Conservation (phyloP, 2,113 vertebrate genomes). For the Chrysochloris asiatica region DNA sequence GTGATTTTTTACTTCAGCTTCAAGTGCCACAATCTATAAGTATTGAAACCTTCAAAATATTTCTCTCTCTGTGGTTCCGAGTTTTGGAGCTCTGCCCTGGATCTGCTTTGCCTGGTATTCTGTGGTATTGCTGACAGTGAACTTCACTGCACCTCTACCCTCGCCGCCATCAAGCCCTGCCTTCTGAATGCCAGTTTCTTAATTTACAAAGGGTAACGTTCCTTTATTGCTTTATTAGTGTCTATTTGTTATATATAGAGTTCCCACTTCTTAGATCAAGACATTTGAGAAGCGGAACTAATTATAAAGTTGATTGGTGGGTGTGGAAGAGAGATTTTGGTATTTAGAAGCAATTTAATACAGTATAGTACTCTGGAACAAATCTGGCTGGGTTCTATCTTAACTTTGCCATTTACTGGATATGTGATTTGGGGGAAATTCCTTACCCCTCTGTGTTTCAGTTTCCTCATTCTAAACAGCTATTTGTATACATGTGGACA, state of each 20-base stretch:
- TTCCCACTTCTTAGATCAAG: neutral
- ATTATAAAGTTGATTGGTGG: constrained; percentile 5
- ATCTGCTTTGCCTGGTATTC: too few species aligned
- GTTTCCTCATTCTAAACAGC: neutral
- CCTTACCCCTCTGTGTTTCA: neutral
- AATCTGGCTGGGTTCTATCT: neutral
- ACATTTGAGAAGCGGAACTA: constrained; percentile 37
- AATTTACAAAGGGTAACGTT: neutral
- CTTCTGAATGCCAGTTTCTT: neutral
- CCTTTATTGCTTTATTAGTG: constrained; percentile 24
- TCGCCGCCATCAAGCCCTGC: neutral
- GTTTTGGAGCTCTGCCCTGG: too few species aligned
- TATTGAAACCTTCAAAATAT: too few species aligned
- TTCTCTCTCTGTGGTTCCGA: too few species aligned
- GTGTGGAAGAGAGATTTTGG: neutral
- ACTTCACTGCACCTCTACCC: too few species aligned
- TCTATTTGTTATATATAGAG: neutral
- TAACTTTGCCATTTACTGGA: constrained; percentile 1
- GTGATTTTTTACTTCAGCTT: too few species aligned
- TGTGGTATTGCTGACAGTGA: too few species aligned
- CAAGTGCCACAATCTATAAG: too few species aligned
- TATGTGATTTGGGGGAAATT: neutral
- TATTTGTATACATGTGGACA: neutral
- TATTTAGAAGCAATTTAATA: neutral
- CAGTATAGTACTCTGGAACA: neutral